Base-by-base conservation (phyloP, 2,888 invertebrate species). In the Hypena proboscidalis region DNA sequence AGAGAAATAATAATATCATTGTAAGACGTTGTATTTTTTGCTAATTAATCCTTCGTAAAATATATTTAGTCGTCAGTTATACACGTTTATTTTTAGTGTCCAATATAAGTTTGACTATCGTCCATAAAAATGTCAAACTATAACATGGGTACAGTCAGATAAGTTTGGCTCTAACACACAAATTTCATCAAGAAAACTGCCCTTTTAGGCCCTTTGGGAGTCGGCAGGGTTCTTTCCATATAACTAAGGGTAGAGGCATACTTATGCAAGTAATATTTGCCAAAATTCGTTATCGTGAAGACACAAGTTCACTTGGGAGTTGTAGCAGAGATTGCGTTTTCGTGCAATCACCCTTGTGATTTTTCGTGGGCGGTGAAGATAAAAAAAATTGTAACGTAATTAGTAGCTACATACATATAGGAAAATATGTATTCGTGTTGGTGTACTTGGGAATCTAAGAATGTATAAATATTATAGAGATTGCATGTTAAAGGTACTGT, bases 281-380 rank as follows among this genome's bases (percentile, higher is more conserved):
- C 33, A 34, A 42, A n/a, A n/a, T n/a, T 30, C 17, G 8, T 11
- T 20, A 22, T 31, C 13, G 17, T 19, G 14, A 21, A 29, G 40
- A 49, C 26, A 34, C 27, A 22, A 4, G n/a, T 11, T 30, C 20
- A 8, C 58, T 6, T 27, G 58, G 49, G 63, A 62, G 47, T 27
- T 14, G 39, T 58, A 35, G 17, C 8, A 36, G 32, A 47, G 42
- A 49, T 42, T 51, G 29, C 38, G 43, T 39, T 41, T 31, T 36
- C 43, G 5, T 44, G 23, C 33, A 21, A 45, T 43, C 34, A 40
- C 25, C 4, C 9, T 8, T 21, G 35, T 34, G 22, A 30, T 30
- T 23, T 36, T 36, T 13, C n/a, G 4, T 17, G 3, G n/a, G n/a
- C n/a, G n/a, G n/a, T n/a, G n/a, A n/a, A n/a, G n/a, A n/a, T n/a